Conservation (phyloP, 2,797 vertebrate species). For the Channallabes apus region DNA sequence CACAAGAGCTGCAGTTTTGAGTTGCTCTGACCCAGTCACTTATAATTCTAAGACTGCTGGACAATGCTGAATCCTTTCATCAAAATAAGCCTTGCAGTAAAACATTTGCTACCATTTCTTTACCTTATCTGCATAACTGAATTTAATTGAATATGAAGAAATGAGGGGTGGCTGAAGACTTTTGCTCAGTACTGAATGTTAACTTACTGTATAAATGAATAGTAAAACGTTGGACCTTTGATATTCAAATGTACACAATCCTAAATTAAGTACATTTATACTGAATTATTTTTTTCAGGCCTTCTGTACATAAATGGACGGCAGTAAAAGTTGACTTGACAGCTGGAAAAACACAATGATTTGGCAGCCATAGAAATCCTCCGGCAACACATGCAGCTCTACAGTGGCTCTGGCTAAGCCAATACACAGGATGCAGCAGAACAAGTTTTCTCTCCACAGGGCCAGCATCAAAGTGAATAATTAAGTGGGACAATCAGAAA, state of each 20-base stretch:
- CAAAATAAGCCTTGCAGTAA: background rate
- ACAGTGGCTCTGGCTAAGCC: slow-evolving; percentile 21
- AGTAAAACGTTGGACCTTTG: background rate
- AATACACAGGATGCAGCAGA: slow-evolving; percentile 20
- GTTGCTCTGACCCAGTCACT: no score
- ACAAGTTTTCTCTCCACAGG: slow-evolving; percentile 34
- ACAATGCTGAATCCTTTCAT: background rate
- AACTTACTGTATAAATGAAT: no score
- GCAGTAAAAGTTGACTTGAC: background rate
- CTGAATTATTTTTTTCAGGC: background rate
- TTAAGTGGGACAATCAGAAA: slow-evolving; percentile 47
- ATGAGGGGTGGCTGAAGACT: background rate
- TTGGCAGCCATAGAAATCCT: slow-evolving; percentile 30
- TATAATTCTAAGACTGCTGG: no score
- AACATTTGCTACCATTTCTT: no score
- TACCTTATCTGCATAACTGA: no score
- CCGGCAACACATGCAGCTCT: slow-evolving; percentile 31
- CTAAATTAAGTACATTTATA: background rate
- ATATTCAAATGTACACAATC: background rate
- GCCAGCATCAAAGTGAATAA: slow-evolving; percentile 37
- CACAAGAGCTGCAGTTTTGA: no score
- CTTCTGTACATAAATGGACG: background rate
- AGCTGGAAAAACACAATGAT: slow-evolving; percentile 17
- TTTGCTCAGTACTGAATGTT: no score
- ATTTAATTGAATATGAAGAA: background rate